Base-by-base conservation (phyloP, 2,113 vertebrate species). In the Etia nguti region DNA sequence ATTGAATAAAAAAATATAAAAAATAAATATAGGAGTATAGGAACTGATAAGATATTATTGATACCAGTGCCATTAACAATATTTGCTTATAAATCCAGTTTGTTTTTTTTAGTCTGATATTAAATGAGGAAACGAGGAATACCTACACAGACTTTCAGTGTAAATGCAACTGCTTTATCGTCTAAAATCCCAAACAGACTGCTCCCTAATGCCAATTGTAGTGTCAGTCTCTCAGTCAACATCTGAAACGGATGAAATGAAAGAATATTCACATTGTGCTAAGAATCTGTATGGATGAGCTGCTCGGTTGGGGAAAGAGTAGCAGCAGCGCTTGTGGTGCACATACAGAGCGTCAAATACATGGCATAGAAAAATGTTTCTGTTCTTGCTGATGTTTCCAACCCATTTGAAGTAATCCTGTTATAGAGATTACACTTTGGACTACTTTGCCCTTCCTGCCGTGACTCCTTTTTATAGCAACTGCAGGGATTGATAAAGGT, bases 271-370 rank as follows among this genome's bases (percentile, higher is more conserved):
- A n/a, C n/a, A 24, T 41, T 41, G 36, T 15, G 7, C 36, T 41
- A 41, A 68, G 1, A 24, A 43, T 41, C 36, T 70, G 8, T 70
- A 24, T 0, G 0, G 38, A 6, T 43, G 65, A 43, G 65, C 38
- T 70, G n/a, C 65, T 70, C 0, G 0, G 36, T 22, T 43, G 38
- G 65, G 65, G 65, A 43, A 43, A 70, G 36, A 2, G 36, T 70
- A 70, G 38, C 38, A 43, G n/a, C 1, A 2, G 36, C 15, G n/a
- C 36, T 70, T 46, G 13, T 46, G 68, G 22, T 46, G 22, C 41
- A 46, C 68, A 70, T 41, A 68, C 62, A 15, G 43, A 6, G 24
- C 0, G 22, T 75, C 68, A 75, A 75, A 75, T 48, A 48, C 68
- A 18, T 29, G 60, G 31, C 15, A 26, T 18, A 46, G 2, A 46